Conservation (phyloP, 2,113 vertebrate genomes). For the Gallinago jamesoni region DNA sequence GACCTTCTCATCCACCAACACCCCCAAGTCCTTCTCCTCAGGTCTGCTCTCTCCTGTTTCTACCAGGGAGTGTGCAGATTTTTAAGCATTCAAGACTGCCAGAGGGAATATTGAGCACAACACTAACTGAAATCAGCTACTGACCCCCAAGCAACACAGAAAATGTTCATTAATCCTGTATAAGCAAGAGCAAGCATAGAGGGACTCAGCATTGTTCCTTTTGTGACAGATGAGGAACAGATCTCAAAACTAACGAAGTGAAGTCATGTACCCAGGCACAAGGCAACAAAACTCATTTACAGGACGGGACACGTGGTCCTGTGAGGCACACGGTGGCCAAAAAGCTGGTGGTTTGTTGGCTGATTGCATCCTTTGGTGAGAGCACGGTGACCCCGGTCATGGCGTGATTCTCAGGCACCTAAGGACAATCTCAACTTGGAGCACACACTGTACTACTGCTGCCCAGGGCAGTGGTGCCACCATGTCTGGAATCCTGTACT, state of each 20-base stretch:
- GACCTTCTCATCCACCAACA: no score
- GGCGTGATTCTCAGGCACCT: neutral
- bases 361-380: neutral
- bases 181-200: neutral
- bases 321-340: rapidly evolving
- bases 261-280: neutral
- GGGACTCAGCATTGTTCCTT: neutral
- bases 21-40: no score
- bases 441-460: neutral
- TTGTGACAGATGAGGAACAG: neutral
- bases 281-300: neutral
- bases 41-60: neutral
- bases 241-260: neutral
- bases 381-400: neutral
- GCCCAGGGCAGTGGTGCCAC: neutral
- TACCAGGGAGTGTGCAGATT: neutral
- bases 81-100: neutral
- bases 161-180: neutral
- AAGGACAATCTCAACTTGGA: neutral
- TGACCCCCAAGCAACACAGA: neutral
- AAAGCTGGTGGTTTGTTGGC: rapidly evolving
- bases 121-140: neutral
- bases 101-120: neutral
- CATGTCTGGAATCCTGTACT: neutral
- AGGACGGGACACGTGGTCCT: rapidly evolving